Evolutionary conservation across 2,797 vertebrate species (phyloP), one percentile per base, ranked within the genome.

Genomic region (Rhinella marina): DNA sequence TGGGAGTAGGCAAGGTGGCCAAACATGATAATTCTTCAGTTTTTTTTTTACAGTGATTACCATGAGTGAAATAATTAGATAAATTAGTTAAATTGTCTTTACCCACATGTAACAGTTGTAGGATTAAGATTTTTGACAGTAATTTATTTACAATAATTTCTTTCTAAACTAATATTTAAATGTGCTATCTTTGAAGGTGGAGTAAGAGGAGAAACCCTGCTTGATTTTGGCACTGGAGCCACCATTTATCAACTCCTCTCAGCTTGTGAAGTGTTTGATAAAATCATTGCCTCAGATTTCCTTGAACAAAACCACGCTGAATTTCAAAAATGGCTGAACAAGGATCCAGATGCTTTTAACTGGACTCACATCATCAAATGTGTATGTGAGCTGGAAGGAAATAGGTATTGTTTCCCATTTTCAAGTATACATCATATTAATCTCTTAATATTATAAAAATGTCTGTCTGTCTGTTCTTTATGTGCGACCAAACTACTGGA

Each of bases 331-430:
- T 78, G 84, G 84, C 59, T 85, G 32, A 85, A 59, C 25, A 85
- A 85, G 3, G 73, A 85, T 12, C 73, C 73, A 8, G 59, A 50
- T 14, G n/a, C 32, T 10, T 85, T 85, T 6, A 57, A 85, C 59
- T 85, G 84, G 84, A 78, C 29, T 23, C 57, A 29, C 32, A 21
- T 25, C 23, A 21, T 85, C 57, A 64, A 85, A 77, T 19, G 0
- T 27, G 73, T 85, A 2, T 85, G 73, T 77, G 73, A 85, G 13
- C 41, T 85, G 56, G 84, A 85, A 77, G 73, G 84, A 48, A 85
- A 85, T 14, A 66, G 84, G 84, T 78, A 83, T 32, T 72, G 16
- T 19, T 72, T 32, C 68, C 29, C 21, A 25, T 70, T 72, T 41
- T 70, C n/a, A 17, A 29, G 66, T 68, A 14, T 68, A 29, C 66